These are phyloP conservation scores for Lerema accius DNA, from an alignment of 1,140 invertebrate genomes.

Conservation along the genomic window DNA sequence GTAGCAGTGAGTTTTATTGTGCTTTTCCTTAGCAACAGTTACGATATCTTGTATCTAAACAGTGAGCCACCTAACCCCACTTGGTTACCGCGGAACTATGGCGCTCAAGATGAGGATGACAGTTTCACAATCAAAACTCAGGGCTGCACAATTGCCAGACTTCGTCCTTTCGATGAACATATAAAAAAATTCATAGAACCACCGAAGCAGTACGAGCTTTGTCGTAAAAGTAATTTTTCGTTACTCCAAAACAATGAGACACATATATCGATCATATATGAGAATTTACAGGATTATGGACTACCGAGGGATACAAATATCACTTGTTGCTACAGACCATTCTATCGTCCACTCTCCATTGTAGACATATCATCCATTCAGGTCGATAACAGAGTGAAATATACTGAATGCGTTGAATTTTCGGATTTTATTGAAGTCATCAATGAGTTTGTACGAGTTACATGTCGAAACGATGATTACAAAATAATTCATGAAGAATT, in stretches of 20 bases:
- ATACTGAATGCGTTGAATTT: conserved; percentile 73
- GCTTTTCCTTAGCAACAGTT: conserved; percentile 57
- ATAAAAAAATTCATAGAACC: conserved; percentile 72
- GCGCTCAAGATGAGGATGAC: conserved; percentile 42
- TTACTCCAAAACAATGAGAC: conserved; percentile 85
- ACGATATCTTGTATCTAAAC: conserved; percentile 52
- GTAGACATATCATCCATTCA: conserved; percentile 59
- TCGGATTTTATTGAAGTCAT: conserved; percentile 66
- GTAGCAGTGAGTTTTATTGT: conserved; percentile 60
- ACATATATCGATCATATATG: conserved; percentile 82
- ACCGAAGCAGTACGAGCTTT: conserved; percentile 65
- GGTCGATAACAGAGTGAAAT: conserved; percentile 74
- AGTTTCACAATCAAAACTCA: conserved; percentile 86
- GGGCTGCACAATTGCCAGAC: conserved; percentile 91
- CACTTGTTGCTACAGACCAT: conserved; percentile 85
- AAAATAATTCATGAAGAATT: conserved; percentile 86
- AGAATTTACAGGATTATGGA: conserved; percentile 82
- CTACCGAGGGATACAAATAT: conserved; percentile 70
- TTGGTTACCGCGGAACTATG: conserved; percentile 43
- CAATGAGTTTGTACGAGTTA: conserved; percentile 86
- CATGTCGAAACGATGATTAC: conserved; percentile 79
- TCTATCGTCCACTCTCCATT: conserved; percentile 82
- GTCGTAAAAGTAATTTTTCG: conserved; percentile 68
- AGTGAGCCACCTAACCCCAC: conserved; percentile 44
- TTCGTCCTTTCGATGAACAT: conserved; percentile 87